phyloP scores from a whole-genome alignment of 2,113 vertebrate species.

The Perognathus longimembris region DNA sequence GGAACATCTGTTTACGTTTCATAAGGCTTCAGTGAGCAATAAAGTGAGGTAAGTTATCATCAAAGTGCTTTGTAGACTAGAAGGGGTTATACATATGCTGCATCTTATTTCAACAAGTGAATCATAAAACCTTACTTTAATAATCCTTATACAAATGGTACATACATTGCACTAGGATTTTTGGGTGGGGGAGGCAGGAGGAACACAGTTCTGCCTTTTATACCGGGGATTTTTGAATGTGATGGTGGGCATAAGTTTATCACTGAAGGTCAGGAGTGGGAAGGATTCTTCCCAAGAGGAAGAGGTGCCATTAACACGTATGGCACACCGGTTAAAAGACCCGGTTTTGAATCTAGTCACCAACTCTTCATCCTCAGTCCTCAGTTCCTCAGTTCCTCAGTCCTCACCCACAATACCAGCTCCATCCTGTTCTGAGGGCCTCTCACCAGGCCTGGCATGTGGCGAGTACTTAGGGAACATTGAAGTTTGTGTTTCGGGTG shows the following conservation, averaged over 20 bases:
- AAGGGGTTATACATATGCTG: not conserved
- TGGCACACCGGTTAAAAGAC: not conserved
- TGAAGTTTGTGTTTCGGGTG: not conserved
- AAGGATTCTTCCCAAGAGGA: not conserved
- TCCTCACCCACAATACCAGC: not conserved
- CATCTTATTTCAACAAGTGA: not conserved
- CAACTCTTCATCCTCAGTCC: not conserved
- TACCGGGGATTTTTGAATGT: not conserved
- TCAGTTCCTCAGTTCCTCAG: not conserved
- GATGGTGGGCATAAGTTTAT: not conserved
- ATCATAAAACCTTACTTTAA: slow-evolving; percentile 8
- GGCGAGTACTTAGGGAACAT: not conserved
- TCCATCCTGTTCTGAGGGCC: rapidly evolving
- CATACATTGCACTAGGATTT: not conserved
- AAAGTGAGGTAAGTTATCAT: not conserved
- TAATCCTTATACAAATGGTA: not conserved
- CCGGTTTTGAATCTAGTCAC: not conserved
- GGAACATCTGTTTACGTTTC: not conserved
- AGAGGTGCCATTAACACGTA: not conserved
- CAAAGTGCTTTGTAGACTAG: not conserved
- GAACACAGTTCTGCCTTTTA: too few species aligned
- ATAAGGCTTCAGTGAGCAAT: not conserved
- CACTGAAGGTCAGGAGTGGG: not conserved
- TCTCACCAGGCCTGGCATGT: not conserved
- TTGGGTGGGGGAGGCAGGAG: not conserved